Evolutionary conservation across 2,797 vertebrate species (phyloP).

Genomic region (Scolopax rusticola): DNA sequence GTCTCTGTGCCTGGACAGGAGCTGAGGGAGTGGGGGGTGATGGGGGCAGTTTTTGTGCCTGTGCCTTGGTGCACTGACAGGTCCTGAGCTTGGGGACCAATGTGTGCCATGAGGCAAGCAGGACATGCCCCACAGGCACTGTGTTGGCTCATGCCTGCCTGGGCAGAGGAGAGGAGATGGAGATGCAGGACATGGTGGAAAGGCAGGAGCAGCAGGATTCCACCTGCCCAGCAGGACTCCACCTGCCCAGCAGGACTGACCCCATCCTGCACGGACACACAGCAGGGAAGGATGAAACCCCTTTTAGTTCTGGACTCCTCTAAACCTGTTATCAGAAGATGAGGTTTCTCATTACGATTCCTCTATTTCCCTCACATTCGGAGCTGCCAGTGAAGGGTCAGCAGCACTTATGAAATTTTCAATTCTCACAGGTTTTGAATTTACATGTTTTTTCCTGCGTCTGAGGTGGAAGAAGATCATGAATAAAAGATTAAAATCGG

Average conservation of each 20-base stretch:
- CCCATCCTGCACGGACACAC: not conserved
- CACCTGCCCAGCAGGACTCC: not conserved
- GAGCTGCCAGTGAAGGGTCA: slow-evolving; percentile 60
- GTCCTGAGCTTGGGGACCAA: accelerated
- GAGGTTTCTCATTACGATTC: slow-evolving; percentile 28
- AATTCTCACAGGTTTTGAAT: slow-evolving; percentile 69
- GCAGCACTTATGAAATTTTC: slow-evolving; percentile 44
- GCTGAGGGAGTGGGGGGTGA: not conserved
- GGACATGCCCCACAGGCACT: not conserved
- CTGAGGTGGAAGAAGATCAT: slow-evolving; percentile 73
- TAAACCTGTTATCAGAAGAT: not conserved
- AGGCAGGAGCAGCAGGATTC: not conserved
- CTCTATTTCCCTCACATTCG: not conserved
- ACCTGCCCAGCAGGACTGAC: not conserved
- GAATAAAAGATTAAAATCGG: slow-evolving; percentile 81
- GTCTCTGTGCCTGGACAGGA: accelerated
- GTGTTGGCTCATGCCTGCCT: not conserved
- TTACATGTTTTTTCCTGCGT: slow-evolving; percentile 57
- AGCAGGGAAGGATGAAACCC: not conserved
- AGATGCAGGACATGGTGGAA: not conserved
- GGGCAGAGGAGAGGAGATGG: not conserved
- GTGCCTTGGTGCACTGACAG: not conserved
- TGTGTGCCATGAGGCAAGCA: accelerated
- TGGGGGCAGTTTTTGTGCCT: not conserved
- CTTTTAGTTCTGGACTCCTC: not conserved